These are phyloP conservation scores for Deilephila elpenor DNA, from an alignment of 2,888 invertebrate genomes.

Conservation along the genomic window DNA sequence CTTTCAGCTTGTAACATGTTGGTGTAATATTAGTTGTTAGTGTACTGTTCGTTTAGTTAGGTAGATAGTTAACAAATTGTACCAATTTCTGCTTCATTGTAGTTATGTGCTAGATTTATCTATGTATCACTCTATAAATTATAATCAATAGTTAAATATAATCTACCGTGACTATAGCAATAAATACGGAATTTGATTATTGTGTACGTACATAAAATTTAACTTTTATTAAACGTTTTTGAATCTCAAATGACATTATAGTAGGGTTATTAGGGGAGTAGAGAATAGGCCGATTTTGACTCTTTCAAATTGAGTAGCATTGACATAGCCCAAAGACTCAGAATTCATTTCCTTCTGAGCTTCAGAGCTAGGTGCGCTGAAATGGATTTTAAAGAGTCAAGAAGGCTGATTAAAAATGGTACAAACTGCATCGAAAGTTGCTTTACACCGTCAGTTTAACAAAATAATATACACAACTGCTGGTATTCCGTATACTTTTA, in stretches of 20 bases:
- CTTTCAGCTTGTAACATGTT: slow-evolving; percentile 10
- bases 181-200: not conserved
- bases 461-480: no score
- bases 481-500: no score
- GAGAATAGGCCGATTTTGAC: not conserved
- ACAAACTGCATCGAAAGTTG: not conserved
- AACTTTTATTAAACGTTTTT: not conserved
- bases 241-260: not conserved
- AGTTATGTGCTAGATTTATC: slow-evolving; percentile 28
- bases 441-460: no score
- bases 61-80: slow-evolving; percentile 40
- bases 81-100: slow-evolving; percentile 34
- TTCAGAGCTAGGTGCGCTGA: not conserved
- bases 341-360: not conserved
- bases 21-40: slow-evolving; percentile 21
- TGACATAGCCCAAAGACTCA: not conserved
- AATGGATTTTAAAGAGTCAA: not conserved
- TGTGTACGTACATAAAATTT: not conserved
- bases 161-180: slow-evolving; percentile 9
- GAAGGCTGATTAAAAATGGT: not conserved
- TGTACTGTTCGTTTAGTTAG: slow-evolving; percentile 32
- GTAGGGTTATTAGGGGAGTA: not conserved
- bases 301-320: not conserved
- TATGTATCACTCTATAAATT: not conserved
- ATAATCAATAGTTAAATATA: not conserved